These are phyloP conservation scores for Pterostichus madidus DNA, from an alignment of 2,888 invertebrate genomes.

Conservation along the genomic window DNA sequence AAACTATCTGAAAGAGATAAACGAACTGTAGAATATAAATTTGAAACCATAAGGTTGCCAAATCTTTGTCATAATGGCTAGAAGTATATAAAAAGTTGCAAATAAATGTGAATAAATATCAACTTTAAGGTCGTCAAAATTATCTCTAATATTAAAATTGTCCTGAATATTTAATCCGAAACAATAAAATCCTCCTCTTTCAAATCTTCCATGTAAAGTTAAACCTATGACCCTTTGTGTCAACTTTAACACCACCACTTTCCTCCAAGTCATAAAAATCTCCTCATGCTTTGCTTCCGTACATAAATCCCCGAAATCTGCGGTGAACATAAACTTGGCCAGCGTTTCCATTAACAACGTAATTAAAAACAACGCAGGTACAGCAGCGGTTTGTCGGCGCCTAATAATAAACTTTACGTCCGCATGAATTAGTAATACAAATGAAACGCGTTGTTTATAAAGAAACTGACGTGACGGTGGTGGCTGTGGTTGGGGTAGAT, in stretches of 20 bases:
- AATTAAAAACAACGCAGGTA: conserved; percentile 48
- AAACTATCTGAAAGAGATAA: too few relatives aligned
- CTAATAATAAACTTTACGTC: conserved; percentile 63
- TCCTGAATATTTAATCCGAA: background rate
- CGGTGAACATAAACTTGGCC: conserved; percentile 44
- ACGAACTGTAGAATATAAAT: too few relatives aligned
- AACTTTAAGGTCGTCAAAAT: too few relatives aligned
- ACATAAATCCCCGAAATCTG: conserved; percentile 42
- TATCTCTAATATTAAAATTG: too few relatives aligned
- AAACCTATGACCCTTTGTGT: conserved; percentile 17
- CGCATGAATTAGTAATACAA: conserved; percentile 59
- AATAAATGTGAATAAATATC: too few relatives aligned
- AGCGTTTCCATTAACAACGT: conserved; percentile 35
- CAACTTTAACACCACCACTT: conserved; percentile 23
- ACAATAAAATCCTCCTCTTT: background rate
- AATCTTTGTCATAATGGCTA: too few relatives aligned
- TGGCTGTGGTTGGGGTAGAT: background rate
- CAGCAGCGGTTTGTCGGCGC: conserved; percentile 12
- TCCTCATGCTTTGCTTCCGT: background rate
- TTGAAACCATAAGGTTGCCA: too few relatives aligned
- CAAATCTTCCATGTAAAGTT: background rate
- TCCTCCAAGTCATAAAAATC: background rate
- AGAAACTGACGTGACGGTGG: conserved; percentile 18
- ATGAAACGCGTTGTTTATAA: conserved; percentile 58
- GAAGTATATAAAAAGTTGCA: too few relatives aligned